Evolutionary conservation across 2,113 vertebrate genomes (phyloP), one percentile per base, ranked within the genome.

Genomic region (Nerophis lumbriciformis): DNA sequence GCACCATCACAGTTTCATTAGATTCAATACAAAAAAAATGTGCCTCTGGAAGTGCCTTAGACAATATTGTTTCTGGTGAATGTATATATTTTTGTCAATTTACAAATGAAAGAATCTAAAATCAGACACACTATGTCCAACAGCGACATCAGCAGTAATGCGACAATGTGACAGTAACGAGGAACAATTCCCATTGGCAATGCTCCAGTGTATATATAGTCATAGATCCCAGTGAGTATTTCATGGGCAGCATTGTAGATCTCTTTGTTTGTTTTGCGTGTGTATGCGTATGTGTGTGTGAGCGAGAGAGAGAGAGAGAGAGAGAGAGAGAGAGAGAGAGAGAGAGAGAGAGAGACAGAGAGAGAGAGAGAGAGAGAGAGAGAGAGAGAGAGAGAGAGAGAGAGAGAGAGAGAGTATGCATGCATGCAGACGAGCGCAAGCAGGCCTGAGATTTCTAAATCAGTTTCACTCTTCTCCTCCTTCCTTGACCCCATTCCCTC

Each of bases 161-260:
- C 73, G 68, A 86, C 79, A 87, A 83, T 80, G 76, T 57, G 75
- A 80, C 69, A 58, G 64, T 42, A 71, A 72, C 35, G 21, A 61
- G 51, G 47, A 84, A 69, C 79, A 72, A 77, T 84, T 88, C 88
- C 83, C 86, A 87, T 66, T 88, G 89, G 88, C 83, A 61, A 6
- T 1, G 39, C 12, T 80, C 84, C 88, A 86, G 66, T 60, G 42
- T 84, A 86, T 83, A 84, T 88, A 85, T 85, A 87, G 82, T 77
- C 72, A 75, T 79, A 66, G 45, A 55, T 81, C 75, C 80, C 78
- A 74, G 50, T 71, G 53, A 70, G 73, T 16, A 71, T 75, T 65
- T 65, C 57, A 69, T 70, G 69, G 66, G 59, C 60, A 59, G 53
- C n/a, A 57, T 61, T 71, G 51, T 48, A 59, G 63, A 59, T 65